These are phyloP conservation scores for Noctuana brunneofusca DNA, from an alignment of 2,888 invertebrate species.

Conservation along the genomic window DNA sequence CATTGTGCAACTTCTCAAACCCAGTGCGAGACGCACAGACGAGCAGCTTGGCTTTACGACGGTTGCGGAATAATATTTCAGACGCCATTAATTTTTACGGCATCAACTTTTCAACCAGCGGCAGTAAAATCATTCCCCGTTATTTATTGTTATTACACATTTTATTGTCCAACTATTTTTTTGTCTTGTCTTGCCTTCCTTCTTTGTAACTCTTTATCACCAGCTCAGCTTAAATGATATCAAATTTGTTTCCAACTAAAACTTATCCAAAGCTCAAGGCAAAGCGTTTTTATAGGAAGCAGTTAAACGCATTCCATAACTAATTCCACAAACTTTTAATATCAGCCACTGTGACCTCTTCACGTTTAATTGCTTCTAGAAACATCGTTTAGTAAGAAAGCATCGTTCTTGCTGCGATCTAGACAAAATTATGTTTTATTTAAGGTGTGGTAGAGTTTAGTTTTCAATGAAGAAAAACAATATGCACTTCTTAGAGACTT, in stretches of 20 bases:
- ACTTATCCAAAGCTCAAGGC: background rate
- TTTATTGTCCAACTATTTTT: constrained; percentile 2
- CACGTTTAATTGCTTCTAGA: constrained; percentile 61
- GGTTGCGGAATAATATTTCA: constrained; percentile 54
- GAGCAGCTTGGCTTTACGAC: constrained; percentile 37
- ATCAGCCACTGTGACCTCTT: constrained; percentile 56
- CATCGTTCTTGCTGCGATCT: background rate
- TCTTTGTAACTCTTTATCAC: background rate
- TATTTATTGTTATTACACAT: constrained; percentile 24
- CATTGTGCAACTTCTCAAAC: background rate
- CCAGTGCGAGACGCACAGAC: background rate
- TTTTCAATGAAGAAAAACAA: background rate
- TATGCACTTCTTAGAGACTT: background rate
- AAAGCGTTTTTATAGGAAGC: background rate
- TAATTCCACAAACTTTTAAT: constrained; percentile 18
- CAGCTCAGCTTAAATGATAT: background rate
- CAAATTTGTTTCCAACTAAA: background rate
- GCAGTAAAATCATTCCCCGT: constrained; percentile 56
- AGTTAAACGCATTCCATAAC: constrained; percentile 10
- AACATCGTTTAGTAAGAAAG: constrained; percentile 14
- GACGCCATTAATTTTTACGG: constrained; percentile 62
- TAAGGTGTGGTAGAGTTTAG: background rate
- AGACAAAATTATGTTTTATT: background rate
- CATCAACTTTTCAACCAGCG: constrained; percentile 60
- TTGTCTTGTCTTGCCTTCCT: background rate